Percentiles rank a stretch among this genome's conserved stretches.
Evolutionary conservation across 2,888 invertebrate genomes (phyloP).

Genomic region (Melinopterus prodromus): DNA sequence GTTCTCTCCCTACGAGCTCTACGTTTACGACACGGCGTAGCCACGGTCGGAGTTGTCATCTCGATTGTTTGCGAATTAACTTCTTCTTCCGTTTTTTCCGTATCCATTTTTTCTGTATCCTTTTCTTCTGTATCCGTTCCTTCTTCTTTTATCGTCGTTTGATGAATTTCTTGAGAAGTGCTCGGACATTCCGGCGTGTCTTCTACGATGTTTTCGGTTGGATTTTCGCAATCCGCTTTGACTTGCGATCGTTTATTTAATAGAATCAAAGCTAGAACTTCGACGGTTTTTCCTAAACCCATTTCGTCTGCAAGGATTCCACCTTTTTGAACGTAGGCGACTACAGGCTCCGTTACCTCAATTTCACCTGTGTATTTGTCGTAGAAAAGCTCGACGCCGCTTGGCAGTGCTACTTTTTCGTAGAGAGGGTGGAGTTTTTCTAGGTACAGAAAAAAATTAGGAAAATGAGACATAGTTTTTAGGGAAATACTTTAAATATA

Average conservation of each 20-base stretch:
- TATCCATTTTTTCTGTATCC: no score
- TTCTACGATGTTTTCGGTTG: not conserved
- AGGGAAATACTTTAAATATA: no score
- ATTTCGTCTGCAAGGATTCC: constrained; percentile 84
- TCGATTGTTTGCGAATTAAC: not conserved
- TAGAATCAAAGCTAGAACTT: constrained; percentile 73
- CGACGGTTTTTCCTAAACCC: constrained; percentile 84
- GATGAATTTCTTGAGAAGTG: no score
- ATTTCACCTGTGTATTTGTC: constrained; percentile 62
- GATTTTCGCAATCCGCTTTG: constrained; percentile 29
- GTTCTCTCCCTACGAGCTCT: constrained; percentile 19
- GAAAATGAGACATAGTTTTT: not conserved
- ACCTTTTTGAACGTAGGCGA: constrained; percentile 63
- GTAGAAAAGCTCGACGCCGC: constrained; percentile 52
- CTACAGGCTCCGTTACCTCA: constrained; percentile 55
- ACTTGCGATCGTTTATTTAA: constrained; percentile 58
- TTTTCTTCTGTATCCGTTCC: not conserved
- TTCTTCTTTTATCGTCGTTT: no score
- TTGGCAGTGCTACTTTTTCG: constrained; percentile 49
- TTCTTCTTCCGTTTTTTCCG: not conserved
- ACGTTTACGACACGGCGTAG: constrained; percentile 39
- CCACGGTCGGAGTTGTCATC: constrained; percentile 26
- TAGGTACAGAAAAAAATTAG: constrained; percentile 30
- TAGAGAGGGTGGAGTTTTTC: constrained; percentile 55
- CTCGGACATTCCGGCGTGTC: no score